Evolutionary conservation across 2,888 invertebrate genomes (phyloP).

Genomic region (Nemapogon koenigi): DNA sequence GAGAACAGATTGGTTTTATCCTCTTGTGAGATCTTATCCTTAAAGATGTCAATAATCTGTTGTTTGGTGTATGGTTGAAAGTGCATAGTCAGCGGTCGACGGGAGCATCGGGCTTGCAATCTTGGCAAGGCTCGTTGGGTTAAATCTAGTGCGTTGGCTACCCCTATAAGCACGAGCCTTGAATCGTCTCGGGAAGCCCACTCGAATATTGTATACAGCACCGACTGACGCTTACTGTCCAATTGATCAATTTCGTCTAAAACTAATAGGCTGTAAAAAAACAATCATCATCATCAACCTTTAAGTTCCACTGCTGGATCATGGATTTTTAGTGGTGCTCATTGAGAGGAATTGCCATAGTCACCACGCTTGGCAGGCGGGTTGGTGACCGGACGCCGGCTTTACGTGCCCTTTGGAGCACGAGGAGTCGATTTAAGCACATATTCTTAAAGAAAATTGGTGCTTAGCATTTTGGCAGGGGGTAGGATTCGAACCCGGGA

Average conservation of each 20-base stretch:
- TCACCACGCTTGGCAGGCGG: too few species aligned
- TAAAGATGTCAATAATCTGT: conserved; percentile 88
- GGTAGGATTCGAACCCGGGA: too few species aligned
- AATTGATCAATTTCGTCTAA: conserved; percentile 97
- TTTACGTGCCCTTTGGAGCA: too few species aligned
- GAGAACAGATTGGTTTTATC: conserved; percentile 77
- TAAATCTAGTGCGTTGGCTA: conserved; percentile 95
- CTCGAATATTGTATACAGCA: conserved; percentile 92
- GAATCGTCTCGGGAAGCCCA: conserved; percentile 81
- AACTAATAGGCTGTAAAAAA: conserved; percentile 73
- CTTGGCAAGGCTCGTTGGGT: conserved; percentile 90
- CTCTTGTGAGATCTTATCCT: conserved; percentile 74
- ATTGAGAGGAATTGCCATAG: too few species aligned
- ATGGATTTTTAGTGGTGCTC: too few species aligned
- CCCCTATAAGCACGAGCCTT: conserved; percentile 82
- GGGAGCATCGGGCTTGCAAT: conserved; percentile 76
- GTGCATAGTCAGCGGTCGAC: conserved; percentile 80
- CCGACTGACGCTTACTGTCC: conserved; percentile 80
- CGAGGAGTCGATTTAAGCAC: too few species aligned
- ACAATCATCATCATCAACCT: too few species aligned
- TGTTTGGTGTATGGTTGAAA: conserved; percentile 92
- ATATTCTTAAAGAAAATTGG: too few species aligned
- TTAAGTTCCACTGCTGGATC: too few species aligned
- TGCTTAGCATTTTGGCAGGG: too few species aligned
- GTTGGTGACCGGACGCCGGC: too few species aligned